Base-by-base conservation (phyloP, 2,888 invertebrate species). In the Aplocera efformata region DNA sequence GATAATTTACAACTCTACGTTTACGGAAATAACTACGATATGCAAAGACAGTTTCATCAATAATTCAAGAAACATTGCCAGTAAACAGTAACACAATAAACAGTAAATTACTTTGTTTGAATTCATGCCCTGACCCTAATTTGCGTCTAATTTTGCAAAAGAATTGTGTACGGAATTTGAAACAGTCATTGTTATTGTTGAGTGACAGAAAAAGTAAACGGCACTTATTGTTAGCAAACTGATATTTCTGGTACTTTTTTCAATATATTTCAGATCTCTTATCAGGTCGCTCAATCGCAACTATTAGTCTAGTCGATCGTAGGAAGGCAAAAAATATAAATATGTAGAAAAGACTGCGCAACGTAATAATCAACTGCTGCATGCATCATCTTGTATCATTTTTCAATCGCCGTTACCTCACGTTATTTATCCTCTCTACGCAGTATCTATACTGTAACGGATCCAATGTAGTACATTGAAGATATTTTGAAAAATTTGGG, bases 131-230 rank as follows among this genome's bases (percentile, higher is more conserved):
- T 35, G 42, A 13, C 23, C 33, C 40, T 53, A 52, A 57, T 53
- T 62, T 50, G 27, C 37, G 31, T 32, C 42, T 60, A 54, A 60
- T 60, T 59, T 53, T 40, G 25, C 21, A 25, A 31, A 29, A 13
- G 40, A 8, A 30, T 35, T 46, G 50, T 33, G 37, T 32, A 29
- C 10, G 35, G 50, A 60, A 58, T 60, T 25, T 32, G 11, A 47
- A 60, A 27, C 42, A 38, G 35, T 9, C 10, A 27, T 23, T 35
- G 42, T 40, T 37, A 28, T 23, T 31, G 22, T 23, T 7, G 7
- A 25, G 1, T 25, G 5, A 25, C 8, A 25, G 10, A 25, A 9
- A 25, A 10, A n/a, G n/a, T n/a, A n/a, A n/a, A n/a, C n/a, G n/a
- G n/a, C n/a, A n/a, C n/a, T n/a, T n/a, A n/a, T n/a, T n/a, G n/a